Base-by-base conservation (phyloP, 2,888 invertebrate species). In the Stenodera caucasica region DNA sequence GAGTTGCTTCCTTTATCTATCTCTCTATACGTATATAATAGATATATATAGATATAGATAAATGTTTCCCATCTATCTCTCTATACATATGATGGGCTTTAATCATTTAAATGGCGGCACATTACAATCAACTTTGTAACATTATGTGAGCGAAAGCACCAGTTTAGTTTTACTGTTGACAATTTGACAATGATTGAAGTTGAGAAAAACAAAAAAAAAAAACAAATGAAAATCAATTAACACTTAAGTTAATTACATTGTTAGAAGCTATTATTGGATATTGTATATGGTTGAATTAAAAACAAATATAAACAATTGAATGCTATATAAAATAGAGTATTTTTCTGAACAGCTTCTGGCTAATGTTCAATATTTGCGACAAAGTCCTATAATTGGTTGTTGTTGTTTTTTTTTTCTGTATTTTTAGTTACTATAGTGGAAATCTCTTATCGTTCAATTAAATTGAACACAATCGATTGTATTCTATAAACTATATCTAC, bases 41-140 rank as follows among this genome's bases (percentile, higher is more conserved):
- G 6, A 4, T 12, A 33, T 7, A 37, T 37, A 4, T 4, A 14
- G 2, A 7, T 15, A 37, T 15, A n/a, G n/a, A n/a, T n/a, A n/a
- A n/a, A n/a, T n/a, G n/a, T n/a, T n/a, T n/a, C n/a, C 8, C 15
- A 15, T 40, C 15, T 40, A 15, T 40, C 33, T 33, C 33, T 6
- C 14, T 35, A 30, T n/a, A 35, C n/a, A 40, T 18, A 40, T 40
- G 37, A 40, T 18, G 37, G 15, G 37, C 18, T 40, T 40, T 40
- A 40, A 40, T 40, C 37, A 40, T 40, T 40, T 40, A 40, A 40
- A n/a, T 40, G 37, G 37, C 37, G 37, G 9, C 37, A 40, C 37
- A 40, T 40, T 37, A 40, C 37, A 40, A 40, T 40, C 15, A 18
- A 40, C 37, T 40, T 40, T 40, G 37, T n/a, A n/a, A n/a, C 1